Evolutionary conservation across 2,797 vertebrate genomes (phyloP).

Genomic region (Rachycentron canadum): DNA sequence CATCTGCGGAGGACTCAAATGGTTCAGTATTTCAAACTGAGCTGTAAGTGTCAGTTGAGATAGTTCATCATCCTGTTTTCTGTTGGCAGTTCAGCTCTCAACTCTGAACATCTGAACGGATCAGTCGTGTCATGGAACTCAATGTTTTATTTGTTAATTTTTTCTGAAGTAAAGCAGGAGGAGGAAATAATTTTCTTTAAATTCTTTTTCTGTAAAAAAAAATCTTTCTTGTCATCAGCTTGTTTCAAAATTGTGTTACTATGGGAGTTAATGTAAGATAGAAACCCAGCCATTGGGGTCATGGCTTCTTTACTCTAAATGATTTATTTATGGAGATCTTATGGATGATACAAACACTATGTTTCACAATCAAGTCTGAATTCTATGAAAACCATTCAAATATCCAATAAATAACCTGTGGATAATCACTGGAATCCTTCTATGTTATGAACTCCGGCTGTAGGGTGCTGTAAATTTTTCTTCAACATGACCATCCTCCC

Average conservation of each 20-base stretch:
- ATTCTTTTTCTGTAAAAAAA: not conserved
- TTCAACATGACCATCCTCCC: constrained; percentile 19
- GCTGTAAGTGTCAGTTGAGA: not conserved
- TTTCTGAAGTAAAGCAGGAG: not conserved
- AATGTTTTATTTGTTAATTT: not conserved
- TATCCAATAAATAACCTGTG: not conserved
- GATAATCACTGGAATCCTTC: not conserved
- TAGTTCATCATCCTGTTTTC: not conserved
- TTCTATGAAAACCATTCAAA: not conserved
- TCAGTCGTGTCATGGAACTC: not conserved
- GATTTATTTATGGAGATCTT: no score
- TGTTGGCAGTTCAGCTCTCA: not conserved
- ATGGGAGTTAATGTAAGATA: not conserved
- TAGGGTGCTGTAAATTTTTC: constrained; percentile 35
- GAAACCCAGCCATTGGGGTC: no score
- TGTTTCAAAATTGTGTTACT: not conserved
- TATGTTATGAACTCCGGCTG: not conserved
- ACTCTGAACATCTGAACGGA: not conserved
- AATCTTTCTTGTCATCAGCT: not conserved
- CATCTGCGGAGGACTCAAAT: not conserved
- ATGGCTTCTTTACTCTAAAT: no score
- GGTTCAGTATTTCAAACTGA: not conserved
- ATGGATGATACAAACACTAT: not conserved
- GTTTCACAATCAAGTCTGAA: not conserved
- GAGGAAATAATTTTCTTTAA: no score